Base-by-base conservation (phyloP, 2,797 vertebrate genomes). In the Morelia viridis region DNA sequence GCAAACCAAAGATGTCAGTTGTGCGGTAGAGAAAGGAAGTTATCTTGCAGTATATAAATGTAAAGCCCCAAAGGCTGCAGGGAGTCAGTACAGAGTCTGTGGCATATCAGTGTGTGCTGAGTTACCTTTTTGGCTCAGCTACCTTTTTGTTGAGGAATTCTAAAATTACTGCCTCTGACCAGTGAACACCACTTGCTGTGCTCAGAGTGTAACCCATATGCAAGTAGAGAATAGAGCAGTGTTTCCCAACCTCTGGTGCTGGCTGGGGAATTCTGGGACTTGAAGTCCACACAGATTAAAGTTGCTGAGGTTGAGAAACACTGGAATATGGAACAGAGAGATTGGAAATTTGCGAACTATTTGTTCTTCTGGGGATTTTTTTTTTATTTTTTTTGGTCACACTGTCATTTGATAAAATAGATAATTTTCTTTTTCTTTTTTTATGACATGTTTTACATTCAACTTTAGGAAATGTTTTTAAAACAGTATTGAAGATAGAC, bases 401-500 rank as follows among this genome's bases (percentile, higher is more conserved):
- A 46, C 11, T 9, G 24, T 46, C 19, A 80, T 24, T 46, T 80
- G 41, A 80, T 46, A 80, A 80, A 46, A 46, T 46, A 11, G 3
- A 24, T 41, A 5, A 22, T 62, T 6, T 19, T 53, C 8, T 56
- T n/a, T 2, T 71, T 9, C 22, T 58, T 15, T 60, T 57, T 35
- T n/a, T 57, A 22, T 60, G 41, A 83, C 24, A 90, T 84, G 26
- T 61, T 41, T 28, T 93, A 83, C 61, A 22, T 58, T 65, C 58
- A 93, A 91, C 96, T 89, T 85, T 87, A 89, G 83, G 13, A 92
- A 86, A 88, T 41, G 85, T 85, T 94, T 53, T 94, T 92, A 95
- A 96, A 94, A 96, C 96, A 89, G 90, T 89, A 71, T 94, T 88
- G 53, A 87, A 57, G 93, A 93, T 80, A 46, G 71, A 46, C 35